These are phyloP conservation scores for Ypsolopha sequella DNA, from an alignment of 2,888 invertebrate species.

Conservation along the genomic window DNA sequence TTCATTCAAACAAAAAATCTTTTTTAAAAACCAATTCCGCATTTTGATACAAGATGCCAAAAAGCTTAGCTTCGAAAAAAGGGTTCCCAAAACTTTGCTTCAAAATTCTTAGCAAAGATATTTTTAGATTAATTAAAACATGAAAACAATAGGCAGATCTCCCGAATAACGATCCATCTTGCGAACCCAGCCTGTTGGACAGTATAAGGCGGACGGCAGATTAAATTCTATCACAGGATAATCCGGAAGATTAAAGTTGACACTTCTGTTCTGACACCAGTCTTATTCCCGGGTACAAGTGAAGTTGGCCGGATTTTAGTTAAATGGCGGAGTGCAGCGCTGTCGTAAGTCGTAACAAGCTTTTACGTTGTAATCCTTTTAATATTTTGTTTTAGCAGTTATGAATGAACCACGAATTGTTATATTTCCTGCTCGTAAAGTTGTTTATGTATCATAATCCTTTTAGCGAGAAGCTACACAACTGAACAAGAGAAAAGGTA, in stretches of 20 bases:
- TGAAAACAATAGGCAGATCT: background rate
- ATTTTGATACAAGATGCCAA: no score
- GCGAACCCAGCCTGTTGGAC: constrained; percentile 3
- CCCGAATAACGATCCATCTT: constrained; percentile 2
- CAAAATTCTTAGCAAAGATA: background rate
- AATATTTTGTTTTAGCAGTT: no score
- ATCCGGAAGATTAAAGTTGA: constrained; percentile 10
- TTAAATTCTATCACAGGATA: constrained; percentile 8
- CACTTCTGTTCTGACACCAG: constrained; percentile 2
- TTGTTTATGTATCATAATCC: no score
- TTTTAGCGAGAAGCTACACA: no score
- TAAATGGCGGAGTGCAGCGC: background rate
- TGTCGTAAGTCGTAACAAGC: background rate
- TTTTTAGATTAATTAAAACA: background rate
- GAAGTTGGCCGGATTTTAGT: background rate
- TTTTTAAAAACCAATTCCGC: no score
- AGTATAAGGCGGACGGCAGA: constrained; percentile 6
- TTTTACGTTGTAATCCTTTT: no score
- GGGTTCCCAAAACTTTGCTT: background rate
- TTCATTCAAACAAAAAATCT: no score
- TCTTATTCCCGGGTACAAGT: background rate
- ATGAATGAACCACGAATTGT: no score
- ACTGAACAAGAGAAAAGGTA: no score
- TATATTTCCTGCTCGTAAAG: no score
- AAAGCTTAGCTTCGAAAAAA: background rate